A percentile compares a stretch with the other conserved stretches of the same genome.
These are phyloP conservation scores for Lasioglossum marginatum DNA, from an alignment of 2,888 invertebrate genomes.

Conservation along the genomic window DNA sequence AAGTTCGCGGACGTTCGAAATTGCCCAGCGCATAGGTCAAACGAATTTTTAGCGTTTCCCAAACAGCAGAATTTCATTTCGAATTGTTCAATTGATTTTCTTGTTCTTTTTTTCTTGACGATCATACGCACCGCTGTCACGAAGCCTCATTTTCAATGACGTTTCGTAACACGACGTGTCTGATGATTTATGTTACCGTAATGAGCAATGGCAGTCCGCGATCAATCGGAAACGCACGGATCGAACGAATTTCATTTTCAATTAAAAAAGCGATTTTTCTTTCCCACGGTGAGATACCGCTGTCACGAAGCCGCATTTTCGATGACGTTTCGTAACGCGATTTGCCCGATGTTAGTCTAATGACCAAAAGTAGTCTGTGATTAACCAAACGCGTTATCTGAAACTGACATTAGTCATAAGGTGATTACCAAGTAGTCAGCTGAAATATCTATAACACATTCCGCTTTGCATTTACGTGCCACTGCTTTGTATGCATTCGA, in stretches of 20 bases:
- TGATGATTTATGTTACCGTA: background rate
- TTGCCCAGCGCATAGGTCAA: background rate
- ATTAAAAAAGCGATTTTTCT: background rate
- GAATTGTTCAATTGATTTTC: background rate
- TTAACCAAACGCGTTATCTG: slow-evolving; percentile 23
- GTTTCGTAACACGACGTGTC: slow-evolving; percentile 7
- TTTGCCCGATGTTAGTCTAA: background rate
- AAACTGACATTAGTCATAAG: slow-evolving; percentile 15
- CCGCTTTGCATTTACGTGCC: background rate
- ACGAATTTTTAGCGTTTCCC: background rate
- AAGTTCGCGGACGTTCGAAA: background rate
- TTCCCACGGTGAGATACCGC: background rate
- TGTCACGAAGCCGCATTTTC: background rate
- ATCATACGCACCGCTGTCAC: background rate
- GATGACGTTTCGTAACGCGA: slow-evolving; percentile 3
- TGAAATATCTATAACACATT: slow-evolving; percentile 21
- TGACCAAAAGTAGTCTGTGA: slow-evolving; percentile 9
- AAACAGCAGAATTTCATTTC: background rate
- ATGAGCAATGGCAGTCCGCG: slow-evolving; percentile 5
- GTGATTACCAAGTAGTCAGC: slow-evolving; percentile 14
- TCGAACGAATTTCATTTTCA: background rate
- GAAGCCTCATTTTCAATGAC: background rate
- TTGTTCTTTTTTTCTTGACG: background rate
- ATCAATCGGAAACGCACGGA: background rate
- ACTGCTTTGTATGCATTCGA: background rate